Conservation (phyloP, 1,140 invertebrate species). For the Trachelipus rathkii region DNA sequence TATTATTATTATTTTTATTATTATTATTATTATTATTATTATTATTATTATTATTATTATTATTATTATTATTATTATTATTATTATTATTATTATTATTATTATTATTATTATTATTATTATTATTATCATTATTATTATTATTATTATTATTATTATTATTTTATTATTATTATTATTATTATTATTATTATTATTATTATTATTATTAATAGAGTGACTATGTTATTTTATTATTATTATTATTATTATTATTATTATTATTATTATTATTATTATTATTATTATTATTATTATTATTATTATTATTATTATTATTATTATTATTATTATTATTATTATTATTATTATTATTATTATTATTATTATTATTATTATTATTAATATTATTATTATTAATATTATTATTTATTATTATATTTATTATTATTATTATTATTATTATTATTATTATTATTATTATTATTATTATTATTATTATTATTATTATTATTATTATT, state of each 20-base stretch:
- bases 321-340: conserved; percentile 12
- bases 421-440: neutral
- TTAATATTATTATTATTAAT: conserved; percentile 23
- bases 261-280: too few species aligned
- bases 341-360: neutral
- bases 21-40: conserved; percentile 16
- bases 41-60: conserved; percentile 26
- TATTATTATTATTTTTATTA: neutral
- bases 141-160: neutral
- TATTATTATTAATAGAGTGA: too few species aligned
- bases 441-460: conserved; percentile 3
- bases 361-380: conserved; percentile 18
- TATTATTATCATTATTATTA: conserved; percentile 11
- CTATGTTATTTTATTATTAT: too few species aligned
- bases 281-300: too few species aligned
- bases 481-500: neutral
- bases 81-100: neutral
- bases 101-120: conserved; percentile 3
- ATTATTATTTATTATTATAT: neutral
- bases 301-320: neutral
- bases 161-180: neutral
- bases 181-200: conserved; percentile 14
- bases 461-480: conserved; percentile 12
- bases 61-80: neutral
- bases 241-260: too few species aligned